These are phyloP conservation scores for Cyclina sinensis DNA, from an alignment of 1,140 invertebrate genomes.

Conservation along the genomic window DNA sequence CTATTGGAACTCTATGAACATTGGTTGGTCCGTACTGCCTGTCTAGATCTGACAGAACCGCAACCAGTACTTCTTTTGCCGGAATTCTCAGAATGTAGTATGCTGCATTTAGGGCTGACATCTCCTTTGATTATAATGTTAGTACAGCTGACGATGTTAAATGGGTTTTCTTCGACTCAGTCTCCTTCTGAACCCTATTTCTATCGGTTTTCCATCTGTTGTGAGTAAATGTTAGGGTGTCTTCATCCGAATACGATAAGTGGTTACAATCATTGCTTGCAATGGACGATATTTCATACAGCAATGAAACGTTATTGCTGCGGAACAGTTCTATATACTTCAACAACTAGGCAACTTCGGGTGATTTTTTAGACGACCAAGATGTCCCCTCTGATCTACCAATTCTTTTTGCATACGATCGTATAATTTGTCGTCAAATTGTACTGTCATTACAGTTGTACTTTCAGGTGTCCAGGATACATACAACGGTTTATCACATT, in stretches of 20 bases:
- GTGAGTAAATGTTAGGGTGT: neutral
- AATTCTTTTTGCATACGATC: too few species aligned
- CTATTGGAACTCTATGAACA: neutral
- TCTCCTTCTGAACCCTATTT: neutral
- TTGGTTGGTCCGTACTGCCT: neutral
- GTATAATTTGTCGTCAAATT: neutral
- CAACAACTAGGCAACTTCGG: too few species aligned
- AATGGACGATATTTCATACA: neutral
- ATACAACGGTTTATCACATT: neutral
- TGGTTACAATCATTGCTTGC: neutral
- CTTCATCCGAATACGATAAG: neutral
- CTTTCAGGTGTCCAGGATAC: constrained; percentile 7
- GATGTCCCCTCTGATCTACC: too few species aligned
- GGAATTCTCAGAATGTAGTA: neutral
- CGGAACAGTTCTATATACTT: neutral
- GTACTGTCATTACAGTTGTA: neutral
- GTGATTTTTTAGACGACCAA: too few species aligned
- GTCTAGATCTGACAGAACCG: neutral
- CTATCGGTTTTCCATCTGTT: neutral
- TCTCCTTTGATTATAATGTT: too few species aligned
- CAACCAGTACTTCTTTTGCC: constrained; percentile 1
- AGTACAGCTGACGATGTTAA: too few species aligned
- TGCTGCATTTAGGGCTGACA: too few species aligned
- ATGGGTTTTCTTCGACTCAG: too few species aligned
- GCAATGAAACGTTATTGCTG: neutral